Evolutionary conservation across 1,140 invertebrate species (phyloP), one percentile per base, ranked within the genome.

Genomic region (Alviniconcha marisindica): DNA sequence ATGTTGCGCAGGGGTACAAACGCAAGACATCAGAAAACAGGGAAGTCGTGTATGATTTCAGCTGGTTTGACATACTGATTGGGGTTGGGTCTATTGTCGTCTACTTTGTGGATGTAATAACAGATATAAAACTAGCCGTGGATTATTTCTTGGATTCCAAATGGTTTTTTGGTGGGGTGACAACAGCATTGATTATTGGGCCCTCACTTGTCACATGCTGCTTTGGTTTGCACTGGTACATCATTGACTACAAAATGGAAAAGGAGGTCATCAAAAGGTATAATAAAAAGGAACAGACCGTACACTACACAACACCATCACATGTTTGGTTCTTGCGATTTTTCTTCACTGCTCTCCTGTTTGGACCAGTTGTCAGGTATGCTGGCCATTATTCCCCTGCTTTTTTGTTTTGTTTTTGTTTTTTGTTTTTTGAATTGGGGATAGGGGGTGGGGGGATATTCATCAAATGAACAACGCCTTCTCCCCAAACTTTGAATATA

Each of bases 41-140:
- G 15, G 60, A 66, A n/a, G 31, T 66, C 15, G 78, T 80, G 33
- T 80, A 80, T 31, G 7, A 40, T n/a, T 87, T 87, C 60, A 77
- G 71, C 12, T 85, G 82, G 73, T 88, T 95, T 96, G 14, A 88
- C 66, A 42, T 85, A 40, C 36, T 87, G 38, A 82, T 88, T 42
- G 85, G 80, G 28, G n/a, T 88, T 33, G 38, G 33, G 31, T 80
- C 86, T 5, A 84, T 88, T 42, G n/a, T 82, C 33, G 33, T 85
- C 31, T 88, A 82, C 77, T 77, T 86, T 48, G 63, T 84, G 77
- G 89, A 90, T 78, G 80, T 89, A 77, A 83, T 84, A 15, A 87
- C 84, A n/a, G 89, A 90, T 69, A 83, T 90, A 60, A 63, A 86
- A 31, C 80, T 90, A n/a, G 86, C 87, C 18, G 60, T 82, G 36